phyloP scores from a whole-genome alignment of 2,888 invertebrate species.

The Stenolophus ochropezus region DNA sequence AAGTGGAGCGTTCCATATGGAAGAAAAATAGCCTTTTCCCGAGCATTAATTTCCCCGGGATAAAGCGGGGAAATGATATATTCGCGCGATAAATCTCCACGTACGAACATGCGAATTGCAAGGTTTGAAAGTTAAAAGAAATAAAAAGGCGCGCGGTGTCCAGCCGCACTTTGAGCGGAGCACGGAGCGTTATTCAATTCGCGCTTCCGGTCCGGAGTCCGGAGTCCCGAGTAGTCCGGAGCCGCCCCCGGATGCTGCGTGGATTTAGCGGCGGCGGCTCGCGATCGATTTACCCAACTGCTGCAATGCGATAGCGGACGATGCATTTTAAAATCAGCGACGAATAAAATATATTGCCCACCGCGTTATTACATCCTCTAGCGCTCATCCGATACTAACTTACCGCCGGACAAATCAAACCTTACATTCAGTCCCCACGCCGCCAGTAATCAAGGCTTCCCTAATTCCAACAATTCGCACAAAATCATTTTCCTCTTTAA shows the following conservation, averaged over 20 bases:
- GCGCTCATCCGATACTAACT: slow-evolving; percentile 23
- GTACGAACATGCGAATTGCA: slow-evolving; percentile 39
- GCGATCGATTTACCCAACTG: slow-evolving; percentile 58
- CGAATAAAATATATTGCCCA: slow-evolving; percentile 40
- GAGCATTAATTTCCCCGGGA: slow-evolving; percentile 32
- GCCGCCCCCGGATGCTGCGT: slow-evolving; percentile 46
- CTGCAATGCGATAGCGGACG: slow-evolving; percentile 59
- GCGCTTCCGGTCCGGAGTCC: slow-evolving; percentile 17
- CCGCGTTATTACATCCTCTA: slow-evolving; percentile 19
- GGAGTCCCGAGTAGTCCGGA: neutral
- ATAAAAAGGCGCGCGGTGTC: slow-evolving; percentile 8
- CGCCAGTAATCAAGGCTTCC: too few relatives aligned
- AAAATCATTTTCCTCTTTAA: too few relatives aligned
- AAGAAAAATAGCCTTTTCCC: slow-evolving; percentile 38
- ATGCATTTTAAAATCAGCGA: slow-evolving; percentile 58
- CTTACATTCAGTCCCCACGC: too few relatives aligned
- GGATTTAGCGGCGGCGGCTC: slow-evolving; percentile 40
- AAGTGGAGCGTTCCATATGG: slow-evolving; percentile 35
- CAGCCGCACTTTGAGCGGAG: slow-evolving; percentile 41
- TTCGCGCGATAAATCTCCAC: slow-evolving; percentile 15
- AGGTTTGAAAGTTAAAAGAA: slow-evolving; percentile 45
- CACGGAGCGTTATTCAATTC: slow-evolving; percentile 40
- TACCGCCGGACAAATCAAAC: slow-evolving; percentile 3
- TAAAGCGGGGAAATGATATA: slow-evolving; percentile 40
- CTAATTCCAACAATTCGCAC: too few relatives aligned